Conservation (phyloP, 2,888 invertebrate species). For the Amiota mariae region DNA sequence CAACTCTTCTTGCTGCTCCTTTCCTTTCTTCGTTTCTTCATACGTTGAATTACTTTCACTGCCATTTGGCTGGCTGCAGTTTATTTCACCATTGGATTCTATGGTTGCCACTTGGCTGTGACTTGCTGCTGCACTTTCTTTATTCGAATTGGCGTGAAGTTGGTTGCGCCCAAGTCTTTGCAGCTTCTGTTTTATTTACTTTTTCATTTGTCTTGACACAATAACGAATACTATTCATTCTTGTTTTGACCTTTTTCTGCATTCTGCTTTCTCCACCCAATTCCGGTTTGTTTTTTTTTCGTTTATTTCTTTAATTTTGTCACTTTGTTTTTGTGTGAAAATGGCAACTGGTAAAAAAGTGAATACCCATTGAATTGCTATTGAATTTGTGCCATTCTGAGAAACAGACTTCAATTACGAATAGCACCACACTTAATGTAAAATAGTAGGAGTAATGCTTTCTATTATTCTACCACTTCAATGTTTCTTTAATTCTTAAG, state of each 20-base stretch:
- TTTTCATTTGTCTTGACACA: not conserved
- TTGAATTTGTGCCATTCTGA: not conserved
- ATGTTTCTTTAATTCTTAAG: too few species aligned
- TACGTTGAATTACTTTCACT: too few species aligned
- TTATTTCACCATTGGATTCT: too few species aligned
- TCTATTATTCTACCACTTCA: too few species aligned
- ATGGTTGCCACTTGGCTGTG: too few species aligned
- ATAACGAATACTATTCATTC: too few species aligned
- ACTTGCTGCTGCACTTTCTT: not conserved
- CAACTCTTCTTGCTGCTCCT: not conserved
- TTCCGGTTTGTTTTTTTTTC: not conserved
- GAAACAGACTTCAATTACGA: too few species aligned
- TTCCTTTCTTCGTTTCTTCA: not conserved
- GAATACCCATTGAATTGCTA: not conserved
- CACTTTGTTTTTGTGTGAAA: conserved; percentile 1
- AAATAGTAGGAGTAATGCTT: too few species aligned
- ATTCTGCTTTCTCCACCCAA: too few species aligned
- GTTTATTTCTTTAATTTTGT: conserved; percentile 7
- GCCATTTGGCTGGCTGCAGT: too few species aligned
- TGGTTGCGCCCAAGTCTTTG: conserved; percentile 1
- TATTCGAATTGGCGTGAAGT: conserved; percentile 26
- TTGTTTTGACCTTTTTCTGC: too few species aligned
- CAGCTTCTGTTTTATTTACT: not conserved
- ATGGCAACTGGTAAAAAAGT: conserved; percentile 17
- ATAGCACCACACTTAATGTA: too few species aligned